Evolutionary conservation across 2,113 vertebrate species (phyloP), one percentile per base, ranked within the genome.

Genomic region (Chloebia gouldiae): DNA sequence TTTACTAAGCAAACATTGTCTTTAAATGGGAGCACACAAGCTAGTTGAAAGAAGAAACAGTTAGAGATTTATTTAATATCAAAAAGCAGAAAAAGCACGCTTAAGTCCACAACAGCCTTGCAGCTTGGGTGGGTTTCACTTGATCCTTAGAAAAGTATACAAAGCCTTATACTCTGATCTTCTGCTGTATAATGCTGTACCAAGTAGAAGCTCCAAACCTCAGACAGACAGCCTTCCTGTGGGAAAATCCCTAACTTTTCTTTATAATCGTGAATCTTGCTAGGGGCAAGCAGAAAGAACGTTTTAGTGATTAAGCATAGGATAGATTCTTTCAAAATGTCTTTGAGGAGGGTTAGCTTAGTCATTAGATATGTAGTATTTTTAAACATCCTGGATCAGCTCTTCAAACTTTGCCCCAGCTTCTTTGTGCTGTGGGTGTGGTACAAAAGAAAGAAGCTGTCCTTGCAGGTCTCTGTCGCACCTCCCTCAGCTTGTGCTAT

Each of bases 361-460:
- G 81, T 90, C 78, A 82, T 87, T 90, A 95, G 39, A 88, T 28
- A 72, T 70, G 72, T 1, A 47, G 63, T 82, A 88, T 86, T 96
- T 95, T 93, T 60, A 94, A 73, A 90, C 71, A 94, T 88, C 59
- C 79, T 88, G 91, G 79, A 82, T 94, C 71, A 86, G 44, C 31
- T 82, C 85, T 82, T 94, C 90, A 88, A 47, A 54, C 39, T 18
- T 9, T 80, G 66, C 3, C 50, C 19, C 56, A 82, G 6, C 3
- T 51, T 68, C 57, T 91, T 72, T 88, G 42, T 86, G 35, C 51
- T 47, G 27, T 80, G 54, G 54, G 70, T 85, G 81, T 49, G 78
- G 57, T 69, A 57, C 21, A n/a, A 65, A 61, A 91, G 39, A 63
- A 30, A 91, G 83, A 87, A 69, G 14, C 23, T 88, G 44, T 40